Conservation (phyloP, 2,113 vertebrate species). For the Lutjanus erythropterus region DNA sequence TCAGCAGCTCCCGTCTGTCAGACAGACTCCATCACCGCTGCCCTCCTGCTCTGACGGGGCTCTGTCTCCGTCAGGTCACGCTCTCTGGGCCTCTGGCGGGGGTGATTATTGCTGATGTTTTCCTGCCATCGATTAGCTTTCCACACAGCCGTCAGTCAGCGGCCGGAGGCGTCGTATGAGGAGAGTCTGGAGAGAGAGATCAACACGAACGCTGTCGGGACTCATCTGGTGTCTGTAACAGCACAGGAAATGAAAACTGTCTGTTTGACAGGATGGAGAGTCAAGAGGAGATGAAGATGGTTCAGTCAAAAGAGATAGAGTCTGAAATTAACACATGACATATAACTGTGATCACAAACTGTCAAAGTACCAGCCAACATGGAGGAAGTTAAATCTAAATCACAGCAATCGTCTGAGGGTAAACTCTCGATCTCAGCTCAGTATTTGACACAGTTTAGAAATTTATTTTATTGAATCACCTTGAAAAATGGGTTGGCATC, state of each 20-base stretch:
- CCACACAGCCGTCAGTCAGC: conserved; percentile 45
- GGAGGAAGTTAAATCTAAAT: not conserved
- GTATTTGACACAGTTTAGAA: too few relatives aligned
- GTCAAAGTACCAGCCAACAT: not conserved
- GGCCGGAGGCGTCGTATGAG: conserved; percentile 12
- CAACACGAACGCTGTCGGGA: conserved; percentile 54
- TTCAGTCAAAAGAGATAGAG: not conserved
- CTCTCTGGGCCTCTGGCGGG: conserved; percentile 25
- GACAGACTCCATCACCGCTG: conserved; percentile 38
- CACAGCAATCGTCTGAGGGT: not conserved
- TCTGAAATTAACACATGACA: conserved; percentile 29
- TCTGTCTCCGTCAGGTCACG: conserved; percentile 43
- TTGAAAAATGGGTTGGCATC: not conserved
- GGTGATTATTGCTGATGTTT: conserved; percentile 61
- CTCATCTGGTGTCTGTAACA: conserved; percentile 27
- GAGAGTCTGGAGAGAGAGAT: conserved; percentile 36
- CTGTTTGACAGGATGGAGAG: conserved; percentile 26
- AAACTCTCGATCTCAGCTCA: too few relatives aligned
- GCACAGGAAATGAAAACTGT: conserved; percentile 61
- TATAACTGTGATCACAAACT: not conserved
- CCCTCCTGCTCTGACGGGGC: conserved; percentile 37
- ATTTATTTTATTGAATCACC: too few relatives aligned
- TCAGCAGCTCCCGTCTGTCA: conserved; percentile 25
- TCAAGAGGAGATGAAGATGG: conserved; percentile 17
- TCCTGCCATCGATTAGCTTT: conserved; percentile 61